Conservation (phyloP, 2,797 vertebrate genomes). For the Melanotaenia maccullochi region DNA sequence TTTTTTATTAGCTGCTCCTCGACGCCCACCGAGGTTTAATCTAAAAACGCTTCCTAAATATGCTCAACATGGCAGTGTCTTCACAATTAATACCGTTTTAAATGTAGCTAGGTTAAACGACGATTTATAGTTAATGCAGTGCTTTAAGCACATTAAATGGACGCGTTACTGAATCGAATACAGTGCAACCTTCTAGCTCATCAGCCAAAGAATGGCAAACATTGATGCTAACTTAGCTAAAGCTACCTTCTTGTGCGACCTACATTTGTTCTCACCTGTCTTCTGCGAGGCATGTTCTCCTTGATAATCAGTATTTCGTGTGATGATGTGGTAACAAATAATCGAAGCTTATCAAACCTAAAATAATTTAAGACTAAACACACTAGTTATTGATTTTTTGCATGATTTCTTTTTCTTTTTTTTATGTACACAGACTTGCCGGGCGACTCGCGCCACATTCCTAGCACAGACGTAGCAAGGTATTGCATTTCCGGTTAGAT, state of each 20-base stretch:
- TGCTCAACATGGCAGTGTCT: too few species aligned
- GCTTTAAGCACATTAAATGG: background rate
- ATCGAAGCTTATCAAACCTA: background rate
- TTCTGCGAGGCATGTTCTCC: constrained; percentile 76
- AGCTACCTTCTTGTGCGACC: constrained; percentile 52
- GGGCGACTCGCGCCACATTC: constrained; percentile 63
- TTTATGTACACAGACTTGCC: constrained; percentile 54
- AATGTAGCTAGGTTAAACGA: background rate
- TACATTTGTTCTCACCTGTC: constrained; percentile 74
- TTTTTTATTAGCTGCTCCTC: constrained; percentile 6
- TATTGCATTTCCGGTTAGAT: constrained; percentile 68
- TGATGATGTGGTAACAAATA: background rate
- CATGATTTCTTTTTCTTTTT: constrained; percentile 45
- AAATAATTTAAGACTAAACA: background rate
- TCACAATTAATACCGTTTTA: rapidly evolving
- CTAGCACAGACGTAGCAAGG: constrained; percentile 33
- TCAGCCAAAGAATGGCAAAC: constrained; percentile 9
- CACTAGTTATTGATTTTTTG: constrained; percentile 37
- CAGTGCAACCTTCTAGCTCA: constrained; percentile 25
- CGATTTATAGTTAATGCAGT: rapidly evolving
- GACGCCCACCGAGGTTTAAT: constrained; percentile 3
- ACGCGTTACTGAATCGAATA: constrained; percentile 22
- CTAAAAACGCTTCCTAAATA: background rate
- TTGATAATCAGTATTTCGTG: background rate
- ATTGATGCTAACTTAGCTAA: constrained; percentile 64